Evolutionary conservation across 1,140 invertebrate genomes (phyloP), one percentile per base, ranked within the genome.

Genomic region (Pentalonia nigronervosa): DNA sequence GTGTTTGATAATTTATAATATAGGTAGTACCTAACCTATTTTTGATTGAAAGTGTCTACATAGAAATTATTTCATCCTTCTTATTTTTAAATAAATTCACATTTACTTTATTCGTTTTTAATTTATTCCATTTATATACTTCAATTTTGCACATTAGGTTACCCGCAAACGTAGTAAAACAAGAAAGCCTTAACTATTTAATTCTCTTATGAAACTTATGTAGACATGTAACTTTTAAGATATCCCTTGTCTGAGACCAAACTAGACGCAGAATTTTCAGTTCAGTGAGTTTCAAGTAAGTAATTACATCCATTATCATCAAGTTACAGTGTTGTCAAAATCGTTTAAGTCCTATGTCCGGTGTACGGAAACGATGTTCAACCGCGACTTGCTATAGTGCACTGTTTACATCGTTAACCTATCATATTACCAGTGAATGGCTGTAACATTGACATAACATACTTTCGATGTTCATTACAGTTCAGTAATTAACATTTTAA

Each of bases 231-330:
- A 56, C 23, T 56, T 56, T 89, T 14, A 89, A 88, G 7, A 36
- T 25, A 17, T 41, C 34, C n/a, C 17, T 53, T 21, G 20, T 34
- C 47, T 53, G 21, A 53, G 1, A 89, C 48, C 11, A 6, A 41
- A 56, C 50, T 89, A 89, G 4, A 23, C 20, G 1, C 36, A 25
- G 2, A 89, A 36, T 36, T 23, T 76, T 76, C 21, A 41, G 21
- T 36, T 36, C 87, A 56, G 17, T n/a, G 53, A 14, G 34, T 56
- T 41, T 21, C 23, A 56, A 56, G 88, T 89, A 89, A 89, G 88
- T 56, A 89, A 89, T 89, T 89, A 89, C 88, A 89, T 89, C 88
- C 48, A 89, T 89, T 56, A 89, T 89, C 30, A 89, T 89, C 88
- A 89, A 89, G 88, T 89, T 89, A 89, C 88, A 89, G 50, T 50